phyloP scores from a whole-genome alignment of 2,797 vertebrate species.

The Cynodonichthys magdalenae region DNA sequence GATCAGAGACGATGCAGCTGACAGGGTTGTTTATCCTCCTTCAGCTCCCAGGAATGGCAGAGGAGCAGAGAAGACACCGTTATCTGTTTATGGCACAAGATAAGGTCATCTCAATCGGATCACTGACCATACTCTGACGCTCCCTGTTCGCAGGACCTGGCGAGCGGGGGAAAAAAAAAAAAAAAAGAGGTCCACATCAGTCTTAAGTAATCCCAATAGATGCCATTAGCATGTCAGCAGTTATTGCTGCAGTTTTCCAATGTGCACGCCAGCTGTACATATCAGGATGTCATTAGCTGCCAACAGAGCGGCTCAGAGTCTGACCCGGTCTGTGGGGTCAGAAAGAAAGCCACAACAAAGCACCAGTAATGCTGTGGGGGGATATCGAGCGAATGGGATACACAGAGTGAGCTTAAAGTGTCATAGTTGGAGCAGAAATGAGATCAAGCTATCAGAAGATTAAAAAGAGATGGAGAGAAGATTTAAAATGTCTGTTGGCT shows the following conservation, averaged over 20 bases:
- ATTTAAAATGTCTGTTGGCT: conserved; percentile 67
- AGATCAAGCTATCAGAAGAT: conserved; percentile 73
- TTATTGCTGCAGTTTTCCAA: conserved; percentile 76
- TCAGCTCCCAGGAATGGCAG: conserved; percentile 73
- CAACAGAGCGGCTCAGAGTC: conserved; percentile 47
- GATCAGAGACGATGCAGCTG: conserved; percentile 57
- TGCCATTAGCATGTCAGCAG: conserved; percentile 86
- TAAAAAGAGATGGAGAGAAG: conserved; percentile 70
- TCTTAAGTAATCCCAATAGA: conserved; percentile 86
- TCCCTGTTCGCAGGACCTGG: conserved; percentile 42
- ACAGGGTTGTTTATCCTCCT: conserved; percentile 78
- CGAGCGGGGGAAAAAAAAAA: conserved; percentile 48
- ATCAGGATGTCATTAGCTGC: conserved; percentile 67
- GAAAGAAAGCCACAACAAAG: conserved; percentile 62
- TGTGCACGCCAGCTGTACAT: conserved; percentile 68
- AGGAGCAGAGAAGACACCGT: conserved; percentile 79
- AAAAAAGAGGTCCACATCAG: conserved; percentile 86
- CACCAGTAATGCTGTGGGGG: conserved; percentile 61
- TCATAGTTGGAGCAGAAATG: conserved; percentile 64
- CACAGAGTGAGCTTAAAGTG: conserved; percentile 62
- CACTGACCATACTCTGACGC: conserved; percentile 84
- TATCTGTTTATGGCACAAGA: conserved; percentile 86
- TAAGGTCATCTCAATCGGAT: conserved; percentile 85
- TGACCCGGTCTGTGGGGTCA: conserved; percentile 63
- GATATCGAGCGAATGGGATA: conserved; percentile 56